Base-by-base conservation (phyloP, 1,140 invertebrate genomes). In the Sarcophaga bullata region DNA sequence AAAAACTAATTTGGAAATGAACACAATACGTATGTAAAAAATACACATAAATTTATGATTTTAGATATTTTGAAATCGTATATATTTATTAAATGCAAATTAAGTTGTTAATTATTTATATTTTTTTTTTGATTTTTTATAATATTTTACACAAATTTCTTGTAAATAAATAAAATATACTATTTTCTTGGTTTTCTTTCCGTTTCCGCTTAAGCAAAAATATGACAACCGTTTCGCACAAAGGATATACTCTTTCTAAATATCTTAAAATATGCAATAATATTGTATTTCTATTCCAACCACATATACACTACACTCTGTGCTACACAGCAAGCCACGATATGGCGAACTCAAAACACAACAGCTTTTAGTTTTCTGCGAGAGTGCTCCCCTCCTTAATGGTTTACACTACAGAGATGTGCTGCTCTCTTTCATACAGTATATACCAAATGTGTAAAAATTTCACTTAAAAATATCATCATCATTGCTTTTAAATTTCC, bases 211-310 rank as follows among this genome's bases (percentile, higher is more conserved):
- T 83, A 81, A 75, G 80, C 25, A 75, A 50, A 83, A 73, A 84
- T 87, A 87, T 86, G 85, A 85, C 87, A 86, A 86, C 87, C 85
- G 86, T 84, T 85, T 88, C 87, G 86, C 86, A 87, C 87, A 86
- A 88, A 88, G 87, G 87, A 88, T 88, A 86, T 88, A 88, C 87
- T 88, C 87, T 86, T 86, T 88, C 87, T 88, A 85, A 82, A 80
- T 58, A 15, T 3, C 80, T 84, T 78, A 82, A 50, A 72, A 15
- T 73, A 83, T 83, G 76, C 80, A 78, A 75, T 73, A 68, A 78
- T 81, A 83, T 85, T 84, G 83, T 37, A 37, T 37, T 37, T 37
- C 25, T 37, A 37, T 37, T 37, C 25, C 25, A 37, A 37, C 25
- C 25, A 37, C 25, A 37, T 37, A 37, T 37, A 37, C 25, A 37